Conservation (phyloP, 2,888 invertebrate species). For the Laspeyria flexula region DNA sequence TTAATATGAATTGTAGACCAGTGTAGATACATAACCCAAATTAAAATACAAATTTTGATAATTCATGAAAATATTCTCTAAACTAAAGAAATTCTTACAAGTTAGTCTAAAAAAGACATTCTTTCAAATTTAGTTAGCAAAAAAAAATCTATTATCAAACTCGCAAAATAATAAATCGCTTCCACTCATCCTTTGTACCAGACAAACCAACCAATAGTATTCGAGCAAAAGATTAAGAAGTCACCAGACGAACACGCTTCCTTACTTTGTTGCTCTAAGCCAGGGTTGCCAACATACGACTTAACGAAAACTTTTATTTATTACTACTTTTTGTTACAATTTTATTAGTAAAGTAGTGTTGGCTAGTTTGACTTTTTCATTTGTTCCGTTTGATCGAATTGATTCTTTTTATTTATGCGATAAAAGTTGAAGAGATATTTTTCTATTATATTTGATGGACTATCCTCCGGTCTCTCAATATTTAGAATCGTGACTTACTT, state of each 20-base stretch:
- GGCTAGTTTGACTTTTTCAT: conserved; percentile 9
- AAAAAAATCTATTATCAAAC: not conserved
- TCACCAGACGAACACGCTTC: conserved; percentile 67
- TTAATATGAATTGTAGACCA: too few relatives aligned
- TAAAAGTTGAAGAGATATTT: too few relatives aligned
- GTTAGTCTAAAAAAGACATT: too few relatives aligned
- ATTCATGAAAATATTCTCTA: too few relatives aligned
- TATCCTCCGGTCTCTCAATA: too few relatives aligned
- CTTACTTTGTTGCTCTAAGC: conserved; percentile 61
- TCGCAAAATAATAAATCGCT: conserved; percentile 22
- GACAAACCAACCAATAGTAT: conserved; percentile 43
- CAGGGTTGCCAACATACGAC: conserved; percentile 55
- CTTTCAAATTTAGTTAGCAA: not conserved
- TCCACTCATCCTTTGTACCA: conserved; percentile 7
- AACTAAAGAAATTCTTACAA: too few relatives aligned
- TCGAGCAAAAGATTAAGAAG: conserved; percentile 70
- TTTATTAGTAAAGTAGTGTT: conserved; percentile 24
- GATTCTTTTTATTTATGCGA: too few relatives aligned
- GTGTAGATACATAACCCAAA: too few relatives aligned
- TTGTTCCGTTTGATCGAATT: not conserved
- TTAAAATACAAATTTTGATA: too few relatives aligned
- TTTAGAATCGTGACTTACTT: too few relatives aligned
- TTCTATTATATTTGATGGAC: too few relatives aligned
- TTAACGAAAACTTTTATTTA: conserved; percentile 29
- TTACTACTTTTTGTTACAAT: conserved; percentile 16